phyloP scores from a whole-genome alignment of 1,140 invertebrate species.

The Vanessa atalanta region DNA sequence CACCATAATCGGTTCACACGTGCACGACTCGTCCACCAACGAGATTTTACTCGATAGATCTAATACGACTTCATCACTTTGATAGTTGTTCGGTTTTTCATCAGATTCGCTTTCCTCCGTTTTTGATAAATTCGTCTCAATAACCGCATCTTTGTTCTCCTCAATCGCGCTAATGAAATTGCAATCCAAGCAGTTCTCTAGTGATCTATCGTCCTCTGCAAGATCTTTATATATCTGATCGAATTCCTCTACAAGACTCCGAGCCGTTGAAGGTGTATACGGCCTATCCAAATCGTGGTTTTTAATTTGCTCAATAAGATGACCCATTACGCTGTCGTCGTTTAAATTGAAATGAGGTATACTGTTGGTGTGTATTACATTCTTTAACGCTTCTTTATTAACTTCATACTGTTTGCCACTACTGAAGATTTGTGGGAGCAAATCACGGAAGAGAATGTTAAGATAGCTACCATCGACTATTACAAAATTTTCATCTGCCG shows the following conservation, averaged over 20 bases:
- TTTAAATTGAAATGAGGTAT: conserved; percentile 42
- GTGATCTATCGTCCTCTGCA: conserved; percentile 46
- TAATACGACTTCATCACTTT: not conserved
- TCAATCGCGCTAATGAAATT: conserved; percentile 30
- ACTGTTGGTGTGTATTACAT: conserved; percentile 62
- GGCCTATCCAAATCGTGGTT: conserved; percentile 54
- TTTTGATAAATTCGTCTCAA: not conserved
- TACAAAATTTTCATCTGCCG: conserved; percentile 63
- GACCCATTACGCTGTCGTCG: conserved; percentile 51
- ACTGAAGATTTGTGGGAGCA: conserved; percentile 70
- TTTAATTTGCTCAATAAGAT: conserved; percentile 64
- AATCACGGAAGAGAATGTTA: conserved; percentile 71
- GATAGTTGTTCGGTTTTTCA: not conserved
- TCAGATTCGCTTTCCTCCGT: conserved; percentile 16
- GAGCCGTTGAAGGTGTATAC: conserved; percentile 63
- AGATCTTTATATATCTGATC: conserved; percentile 69
- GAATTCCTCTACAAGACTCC: conserved; percentile 70
- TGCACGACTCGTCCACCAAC: conserved; percentile 29
- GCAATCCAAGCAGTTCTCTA: conserved; percentile 17
- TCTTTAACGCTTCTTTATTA: conserved; percentile 69
- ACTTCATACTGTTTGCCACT: conserved; percentile 71
- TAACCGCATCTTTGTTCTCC: conserved; percentile 13
- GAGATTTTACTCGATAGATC: not conserved
- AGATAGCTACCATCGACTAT: conserved; percentile 72
- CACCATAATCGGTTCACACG: conserved; percentile 39